Evolutionary conservation across 2,113 vertebrate genomes (phyloP), one percentile per base, ranked within the genome.

Genomic region (Microcebus ravelobensis): DNA sequence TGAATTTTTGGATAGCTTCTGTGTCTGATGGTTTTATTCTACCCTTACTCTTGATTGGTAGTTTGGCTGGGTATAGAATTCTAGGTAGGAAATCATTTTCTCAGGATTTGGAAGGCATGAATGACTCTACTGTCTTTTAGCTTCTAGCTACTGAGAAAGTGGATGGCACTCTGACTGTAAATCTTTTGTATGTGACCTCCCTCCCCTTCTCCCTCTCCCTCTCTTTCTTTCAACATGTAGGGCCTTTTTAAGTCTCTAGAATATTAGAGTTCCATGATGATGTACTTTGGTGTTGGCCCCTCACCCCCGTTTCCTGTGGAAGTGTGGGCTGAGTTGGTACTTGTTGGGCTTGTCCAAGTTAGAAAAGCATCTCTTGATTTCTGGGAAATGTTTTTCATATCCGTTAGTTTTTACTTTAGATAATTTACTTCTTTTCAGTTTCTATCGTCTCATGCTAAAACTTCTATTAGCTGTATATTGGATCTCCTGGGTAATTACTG

Each of bases 1-100:
- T 39, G 13, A 8, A 55, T 90, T 82, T 68, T 88, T 74, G 23
- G 1, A 36, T 27, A 65, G 4, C 17, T 57, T 86, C 36, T 5
- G 8, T 8, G 10, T n/a, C 7, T 59, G 71, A 80, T 59, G 31
- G 23, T 67, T 88, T 93, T 95, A 50, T 73, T 81, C 55, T 48
- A 52, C 8, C 21, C 29, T 61, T 74, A 42, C 4, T 70, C 67
- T 77, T 73, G 61, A 52, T 81, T 95, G 61, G 20, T 52, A 67
- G 65, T 95, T 86, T 65, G 36, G 39, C 20, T 83, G 81, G 55
- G 29, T 94, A 73, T 87, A 73, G 61, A 83, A 92, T 84, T 95
- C 77, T 57, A 74, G 84, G 11, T 34, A 90, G 45, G n/a, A 87
- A 80, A 65, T 87, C 20, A 48, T 79, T 55, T 55, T 23, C 52